Conservation (phyloP, 2,888 invertebrate genomes). For the Iselma pallidipennis region DNA sequence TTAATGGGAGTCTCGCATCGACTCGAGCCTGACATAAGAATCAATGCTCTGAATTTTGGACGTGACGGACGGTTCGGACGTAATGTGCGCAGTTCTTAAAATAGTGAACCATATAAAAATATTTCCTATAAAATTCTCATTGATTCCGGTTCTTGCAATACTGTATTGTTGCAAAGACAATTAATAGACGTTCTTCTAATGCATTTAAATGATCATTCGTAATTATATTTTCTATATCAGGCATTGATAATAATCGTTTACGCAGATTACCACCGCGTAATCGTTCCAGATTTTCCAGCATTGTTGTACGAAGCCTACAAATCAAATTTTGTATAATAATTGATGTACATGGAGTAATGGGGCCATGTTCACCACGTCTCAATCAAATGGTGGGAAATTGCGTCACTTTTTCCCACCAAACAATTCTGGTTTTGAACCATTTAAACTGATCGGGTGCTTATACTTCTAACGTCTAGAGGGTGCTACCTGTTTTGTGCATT, state of each 20-base stretch:
- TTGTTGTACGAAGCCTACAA: slow-evolving; percentile 69
- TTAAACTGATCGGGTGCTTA: too few species aligned
- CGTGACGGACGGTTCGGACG: too few species aligned
- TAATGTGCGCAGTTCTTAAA: neutral
- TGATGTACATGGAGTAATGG: too few species aligned
- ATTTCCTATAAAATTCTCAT: slow-evolving; percentile 6
- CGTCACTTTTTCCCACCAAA: too few species aligned
- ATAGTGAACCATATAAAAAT: neutral
- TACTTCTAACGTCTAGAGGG: too few species aligned
- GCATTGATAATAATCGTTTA: slow-evolving; percentile 62
- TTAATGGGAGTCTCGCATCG: slow-evolving; percentile 16
- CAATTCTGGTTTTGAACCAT: too few species aligned
- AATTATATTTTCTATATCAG: slow-evolving; percentile 64
- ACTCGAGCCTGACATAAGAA: slow-evolving; percentile 21
- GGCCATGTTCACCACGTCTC: too few species aligned
- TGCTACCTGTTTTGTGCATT: too few species aligned
- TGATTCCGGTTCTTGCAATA: slow-evolving; percentile 65
- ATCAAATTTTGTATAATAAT: too few species aligned
- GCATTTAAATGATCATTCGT: slow-evolving; percentile 74
- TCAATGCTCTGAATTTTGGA: neutral
- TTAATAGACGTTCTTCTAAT: slow-evolving; percentile 74
- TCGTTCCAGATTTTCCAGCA: slow-evolving; percentile 71
- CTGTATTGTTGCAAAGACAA: slow-evolving; percentile 76
- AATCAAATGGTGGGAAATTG: too few species aligned
- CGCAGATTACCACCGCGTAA: slow-evolving; percentile 75